These are phyloP conservation scores for Ctenopoma kingsleyae DNA, from an alignment of 2,797 vertebrate species.

Conservation along the genomic window DNA sequence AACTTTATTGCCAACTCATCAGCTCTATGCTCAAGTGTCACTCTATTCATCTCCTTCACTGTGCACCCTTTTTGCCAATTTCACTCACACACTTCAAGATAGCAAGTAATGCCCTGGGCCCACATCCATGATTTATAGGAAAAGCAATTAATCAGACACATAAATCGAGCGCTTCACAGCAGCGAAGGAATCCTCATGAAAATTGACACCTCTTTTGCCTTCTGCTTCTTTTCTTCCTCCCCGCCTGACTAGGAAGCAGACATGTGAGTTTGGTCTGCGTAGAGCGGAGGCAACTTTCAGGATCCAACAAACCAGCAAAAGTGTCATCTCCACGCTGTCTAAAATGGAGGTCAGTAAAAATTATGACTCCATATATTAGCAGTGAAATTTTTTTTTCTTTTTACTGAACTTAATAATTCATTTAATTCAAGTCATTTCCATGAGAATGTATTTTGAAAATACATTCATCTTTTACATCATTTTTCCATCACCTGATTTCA, in stretches of 20 bases:
- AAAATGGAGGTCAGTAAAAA: not conserved
- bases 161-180: constrained; percentile 69
- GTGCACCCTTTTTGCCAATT: constrained; percentile 13
- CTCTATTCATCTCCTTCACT: constrained; percentile 42
- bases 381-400: too few species aligned
- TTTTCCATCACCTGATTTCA: too few species aligned
- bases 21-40: constrained; percentile 46
- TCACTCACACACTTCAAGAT: constrained; percentile 46
- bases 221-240: constrained; percentile 42
- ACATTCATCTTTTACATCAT: too few species aligned
- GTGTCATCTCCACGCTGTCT: not conserved
- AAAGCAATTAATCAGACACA: constrained; percentile 81
- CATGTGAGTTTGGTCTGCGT: constrained; percentile 29
- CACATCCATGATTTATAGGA: constrained; percentile 76
- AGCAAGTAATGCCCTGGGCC: constrained; percentile 34
- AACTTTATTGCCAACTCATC: constrained; percentile 44
- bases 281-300: constrained; percentile 22
- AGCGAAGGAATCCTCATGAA: constrained; percentile 80
- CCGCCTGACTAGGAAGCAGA: constrained; percentile 39
- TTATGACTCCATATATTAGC: not conserved
- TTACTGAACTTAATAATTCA: too few species aligned
- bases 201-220: constrained; percentile 68
- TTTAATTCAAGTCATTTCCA: not conserved
- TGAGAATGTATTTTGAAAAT: not conserved
- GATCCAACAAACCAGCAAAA: constrained; percentile 10